phyloP scores from a whole-genome alignment of 2,113 vertebrate species.

The Scolopax mira region DNA sequence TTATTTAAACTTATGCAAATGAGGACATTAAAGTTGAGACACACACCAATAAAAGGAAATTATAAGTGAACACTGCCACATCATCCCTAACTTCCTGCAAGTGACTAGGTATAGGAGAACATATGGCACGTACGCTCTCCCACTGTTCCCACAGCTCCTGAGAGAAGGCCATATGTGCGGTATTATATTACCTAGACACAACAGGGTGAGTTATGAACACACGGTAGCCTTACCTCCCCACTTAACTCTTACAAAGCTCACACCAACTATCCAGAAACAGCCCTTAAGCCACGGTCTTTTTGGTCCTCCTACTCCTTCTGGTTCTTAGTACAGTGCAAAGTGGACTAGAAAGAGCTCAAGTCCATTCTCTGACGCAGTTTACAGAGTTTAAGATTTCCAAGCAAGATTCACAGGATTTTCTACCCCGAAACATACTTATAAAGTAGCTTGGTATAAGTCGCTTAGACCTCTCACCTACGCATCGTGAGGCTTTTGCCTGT shows the following conservation, averaged over 20 bases:
- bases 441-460: background rate
- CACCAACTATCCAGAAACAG: background rate
- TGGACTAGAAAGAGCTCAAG: background rate
- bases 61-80: constrained; percentile 60
- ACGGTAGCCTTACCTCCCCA: background rate
- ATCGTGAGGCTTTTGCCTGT: accelerated
- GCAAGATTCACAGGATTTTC: background rate
- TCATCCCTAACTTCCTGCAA: constrained; percentile 39
- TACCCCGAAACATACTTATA: background rate
- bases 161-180: constrained; percentile 43
- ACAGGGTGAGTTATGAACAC: background rate
- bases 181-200: constrained; percentile 18
- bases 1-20: constrained; percentile 76
- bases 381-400: background rate
- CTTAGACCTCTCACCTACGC: accelerated
- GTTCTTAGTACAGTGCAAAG: background rate
- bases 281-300: background rate
- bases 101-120: constrained; percentile 34
- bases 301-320: background rate
- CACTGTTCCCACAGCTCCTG: constrained; percentile 30
- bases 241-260: background rate
- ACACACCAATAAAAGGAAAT: constrained; percentile 69
- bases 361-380: accelerated
- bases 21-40: constrained; percentile 59
- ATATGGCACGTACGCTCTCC: constrained; percentile 31